These are phyloP conservation scores for Tribolium freemani DNA, from an alignment of 2,888 invertebrate genomes.

Conservation along the genomic window DNA sequence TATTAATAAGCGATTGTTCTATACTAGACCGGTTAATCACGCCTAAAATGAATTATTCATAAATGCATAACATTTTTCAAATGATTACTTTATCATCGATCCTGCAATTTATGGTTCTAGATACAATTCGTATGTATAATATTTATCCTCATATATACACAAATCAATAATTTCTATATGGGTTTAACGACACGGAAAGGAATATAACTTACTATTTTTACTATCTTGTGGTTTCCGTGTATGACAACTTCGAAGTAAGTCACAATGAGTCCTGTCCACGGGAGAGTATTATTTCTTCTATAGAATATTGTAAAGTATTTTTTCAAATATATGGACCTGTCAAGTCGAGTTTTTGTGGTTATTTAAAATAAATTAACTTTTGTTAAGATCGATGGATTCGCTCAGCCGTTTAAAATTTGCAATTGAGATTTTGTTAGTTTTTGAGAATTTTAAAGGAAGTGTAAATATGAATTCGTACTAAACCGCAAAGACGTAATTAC, in stretches of 20 bases:
- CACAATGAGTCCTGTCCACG: neutral
- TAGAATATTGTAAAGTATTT: neutral
- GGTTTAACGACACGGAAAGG: conserved; percentile 9
- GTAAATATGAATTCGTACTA: conserved; percentile 18
- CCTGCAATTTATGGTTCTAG: neutral
- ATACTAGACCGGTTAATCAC: neutral
- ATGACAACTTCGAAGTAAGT: neutral
- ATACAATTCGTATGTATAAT: neutral
- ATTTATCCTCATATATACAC: neutral
- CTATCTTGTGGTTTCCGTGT: conserved; percentile 4
- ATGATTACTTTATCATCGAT: neutral
- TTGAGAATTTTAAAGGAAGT: conserved; percentile 14
- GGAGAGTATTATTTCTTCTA: neutral
- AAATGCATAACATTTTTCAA: neutral
- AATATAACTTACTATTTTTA: neutral
- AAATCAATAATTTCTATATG: conserved; percentile 11
- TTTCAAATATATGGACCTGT: neutral
- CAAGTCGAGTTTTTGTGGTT: neutral
- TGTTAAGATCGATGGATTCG: neutral
- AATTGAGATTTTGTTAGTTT: conserved; percentile 27
- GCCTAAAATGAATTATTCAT: neutral
- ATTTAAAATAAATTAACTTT: neutral
- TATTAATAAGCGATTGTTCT: neutral
- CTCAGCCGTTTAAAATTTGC: neutral
- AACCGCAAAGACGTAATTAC: conserved; percentile 30